phyloP scores from a whole-genome alignment of 2,888 invertebrate genomes.

The Xylota segnis region DNA sequence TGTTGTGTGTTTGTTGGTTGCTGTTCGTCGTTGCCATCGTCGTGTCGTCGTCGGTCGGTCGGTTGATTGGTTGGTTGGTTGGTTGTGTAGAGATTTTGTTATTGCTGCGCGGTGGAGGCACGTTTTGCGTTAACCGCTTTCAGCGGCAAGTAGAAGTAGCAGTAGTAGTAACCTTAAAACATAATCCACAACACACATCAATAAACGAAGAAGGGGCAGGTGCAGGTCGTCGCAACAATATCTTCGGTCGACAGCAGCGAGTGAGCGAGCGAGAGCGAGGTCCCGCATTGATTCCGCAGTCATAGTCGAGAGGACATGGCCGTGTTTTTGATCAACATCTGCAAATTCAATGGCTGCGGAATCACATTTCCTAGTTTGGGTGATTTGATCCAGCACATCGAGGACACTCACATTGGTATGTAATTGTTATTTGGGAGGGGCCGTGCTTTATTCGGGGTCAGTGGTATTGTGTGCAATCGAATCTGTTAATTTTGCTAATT shows the following conservation, averaged over 20 bases:
- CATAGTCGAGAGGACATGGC: constrained; percentile 88
- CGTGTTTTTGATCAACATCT: constrained; percentile 95
- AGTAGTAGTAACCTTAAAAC: constrained; percentile 43
- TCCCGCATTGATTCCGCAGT: constrained; percentile 82
- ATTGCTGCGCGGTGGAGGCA: constrained; percentile 41
- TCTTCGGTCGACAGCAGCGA: constrained; percentile 33
- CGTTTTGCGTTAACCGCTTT: constrained; percentile 16
- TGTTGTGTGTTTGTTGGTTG: constrained; percentile 59
- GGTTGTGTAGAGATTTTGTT: constrained; percentile 56
- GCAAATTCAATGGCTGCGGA: constrained; percentile 95
- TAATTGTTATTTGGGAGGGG: constrained; percentile 78
- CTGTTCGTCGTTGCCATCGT: constrained; percentile 47
- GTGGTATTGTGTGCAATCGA: constrained; percentile 67
- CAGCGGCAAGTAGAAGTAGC: constrained; percentile 68
- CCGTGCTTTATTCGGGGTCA: constrained; percentile 56
- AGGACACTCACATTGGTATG: constrained; percentile 93
- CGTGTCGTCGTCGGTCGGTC: background rate
- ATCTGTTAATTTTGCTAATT: constrained; percentile 69
- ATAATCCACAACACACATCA: constrained; percentile 4
- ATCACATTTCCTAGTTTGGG: constrained; percentile 92
- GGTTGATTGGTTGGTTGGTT: background rate
- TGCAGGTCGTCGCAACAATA: constrained; percentile 72
- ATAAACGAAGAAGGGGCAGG: constrained; percentile 5
- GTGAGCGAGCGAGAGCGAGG: constrained; percentile 79
- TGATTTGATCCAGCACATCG: constrained; percentile 94